phyloP scores from a whole-genome alignment of 2,888 invertebrate genomes.

The Chymomyza amoena region DNA sequence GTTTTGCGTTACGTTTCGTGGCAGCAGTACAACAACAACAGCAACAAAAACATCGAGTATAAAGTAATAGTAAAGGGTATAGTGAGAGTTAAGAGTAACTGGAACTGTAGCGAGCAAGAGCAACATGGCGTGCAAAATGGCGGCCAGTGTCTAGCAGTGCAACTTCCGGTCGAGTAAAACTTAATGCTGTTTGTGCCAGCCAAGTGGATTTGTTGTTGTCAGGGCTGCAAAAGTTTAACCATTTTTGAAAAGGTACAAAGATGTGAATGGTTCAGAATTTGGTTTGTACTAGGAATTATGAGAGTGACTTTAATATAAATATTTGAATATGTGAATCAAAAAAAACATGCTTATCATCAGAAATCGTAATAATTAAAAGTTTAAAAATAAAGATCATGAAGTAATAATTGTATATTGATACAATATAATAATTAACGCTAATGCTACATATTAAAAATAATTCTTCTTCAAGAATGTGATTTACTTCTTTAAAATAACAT shows the following conservation, averaged over 20 bases:
- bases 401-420: too few species aligned
- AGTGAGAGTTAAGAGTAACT: neutral
- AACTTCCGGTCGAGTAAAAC: slow-evolving; percentile 44
- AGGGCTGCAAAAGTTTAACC: slow-evolving; percentile 7
- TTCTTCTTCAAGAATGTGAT: too few species aligned
- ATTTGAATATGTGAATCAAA: too few species aligned
- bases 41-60: neutral
- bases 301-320: too few species aligned
- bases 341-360: too few species aligned
- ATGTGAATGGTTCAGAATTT: too few species aligned
- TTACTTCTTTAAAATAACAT: too few species aligned
- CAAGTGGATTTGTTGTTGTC: neutral
- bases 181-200: neutral
- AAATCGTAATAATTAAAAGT: too few species aligned
- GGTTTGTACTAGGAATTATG: too few species aligned
- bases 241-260: neutral
- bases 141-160: slow-evolving; percentile 43
- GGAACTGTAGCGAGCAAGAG: neutral
- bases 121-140: slow-evolving; percentile 46
- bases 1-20: slow-evolving; percentile 58
- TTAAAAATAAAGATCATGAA: too few species aligned
- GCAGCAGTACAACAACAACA: neutral
- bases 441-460: too few species aligned
- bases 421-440: fast-evolving
- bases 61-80: neutral